These are phyloP conservation scores for Endotricha flammealis DNA, from an alignment of 2,888 invertebrate species.

Conservation along the genomic window DNA sequence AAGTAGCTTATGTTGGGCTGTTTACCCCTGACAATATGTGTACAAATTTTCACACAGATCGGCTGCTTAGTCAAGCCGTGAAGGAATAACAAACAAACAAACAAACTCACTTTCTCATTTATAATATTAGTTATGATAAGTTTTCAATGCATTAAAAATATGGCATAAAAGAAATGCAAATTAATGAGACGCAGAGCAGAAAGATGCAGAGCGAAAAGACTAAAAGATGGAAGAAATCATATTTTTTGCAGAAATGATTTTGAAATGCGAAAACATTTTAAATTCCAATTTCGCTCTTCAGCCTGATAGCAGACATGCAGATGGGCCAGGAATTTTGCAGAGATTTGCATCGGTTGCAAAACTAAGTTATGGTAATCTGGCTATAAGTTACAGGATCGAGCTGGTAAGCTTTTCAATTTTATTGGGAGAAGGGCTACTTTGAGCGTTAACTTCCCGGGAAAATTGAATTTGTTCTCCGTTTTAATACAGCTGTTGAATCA, in stretches of 20 bases:
- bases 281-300: constrained; percentile 64
- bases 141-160: no score
- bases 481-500: constrained; percentile 32
- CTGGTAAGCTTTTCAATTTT: constrained; percentile 57
- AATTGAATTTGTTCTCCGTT: constrained; percentile 31
- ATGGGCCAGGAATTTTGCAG: constrained; percentile 53
- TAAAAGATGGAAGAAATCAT: constrained; percentile 12
- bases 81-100: no score
- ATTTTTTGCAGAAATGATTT: constrained; percentile 34
- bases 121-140: no score
- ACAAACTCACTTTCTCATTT: no score
- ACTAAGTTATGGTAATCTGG: constrained; percentile 62
- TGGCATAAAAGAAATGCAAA: constrained; percentile 5
- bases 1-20: no score
- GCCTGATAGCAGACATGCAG: constrained; percentile 51
- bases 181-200: no score
- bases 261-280: constrained; percentile 51
- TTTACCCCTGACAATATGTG: no score
- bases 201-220: no score
- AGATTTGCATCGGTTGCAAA: constrained; percentile 62
- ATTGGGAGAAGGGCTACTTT: constrained; percentile 38
- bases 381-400: constrained; percentile 57
- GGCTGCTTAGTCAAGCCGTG: no score
- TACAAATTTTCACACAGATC: no score
- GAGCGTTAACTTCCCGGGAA: constrained; percentile 31